These are phyloP conservation scores for Dysidea cf. avara DNA, from an alignment of 37 sponge, comb jelly and placozoan species.

Conservation along the genomic window DNA sequence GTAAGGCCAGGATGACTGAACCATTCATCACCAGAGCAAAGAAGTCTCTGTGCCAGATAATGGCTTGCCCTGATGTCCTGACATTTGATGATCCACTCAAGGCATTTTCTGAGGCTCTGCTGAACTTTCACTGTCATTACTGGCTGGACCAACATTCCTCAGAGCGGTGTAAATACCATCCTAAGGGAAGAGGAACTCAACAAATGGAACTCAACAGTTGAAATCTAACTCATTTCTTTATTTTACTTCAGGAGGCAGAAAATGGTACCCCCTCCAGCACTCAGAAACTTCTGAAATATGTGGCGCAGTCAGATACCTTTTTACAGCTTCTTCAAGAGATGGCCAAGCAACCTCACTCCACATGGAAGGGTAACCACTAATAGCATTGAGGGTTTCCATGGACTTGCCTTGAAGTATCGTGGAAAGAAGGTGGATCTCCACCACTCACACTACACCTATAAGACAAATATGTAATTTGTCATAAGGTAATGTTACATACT, in stretches of 20 bases:
- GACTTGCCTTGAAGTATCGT: conserved; percentile 2
- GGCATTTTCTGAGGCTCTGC: neutral
- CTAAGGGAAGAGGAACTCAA: no score
- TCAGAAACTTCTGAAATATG: no score
- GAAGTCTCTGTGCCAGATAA: conserved; percentile 9
- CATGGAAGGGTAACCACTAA: conserved; percentile 8
- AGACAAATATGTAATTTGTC: conserved; percentile 14
- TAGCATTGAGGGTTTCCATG: conserved; percentile 8
- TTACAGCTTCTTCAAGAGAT: neutral
- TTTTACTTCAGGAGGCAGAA: no score
- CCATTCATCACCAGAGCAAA: conserved; percentile 15
- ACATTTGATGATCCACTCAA: conserved; percentile 6
- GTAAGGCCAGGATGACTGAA: conserved; percentile 14
- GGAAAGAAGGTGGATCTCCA: conserved; percentile 3
- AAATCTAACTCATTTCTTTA: no score
- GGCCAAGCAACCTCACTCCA: conserved; percentile 5
- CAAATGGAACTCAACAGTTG: no score
- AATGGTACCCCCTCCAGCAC: no score
- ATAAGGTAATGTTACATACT: no score
- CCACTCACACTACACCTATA: neutral
- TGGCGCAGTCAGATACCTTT: neutral
- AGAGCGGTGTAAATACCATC: neutral
- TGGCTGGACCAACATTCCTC: neutral
- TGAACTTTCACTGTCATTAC: neutral
- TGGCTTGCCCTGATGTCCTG: conserved; percentile 1